A percentile compares a stretch with the other conserved stretches of the same genome.
These are phyloP conservation scores for Cataglyphis albicans DNA, from an alignment of 2,888 invertebrate genomes.

Conservation along the genomic window DNA sequence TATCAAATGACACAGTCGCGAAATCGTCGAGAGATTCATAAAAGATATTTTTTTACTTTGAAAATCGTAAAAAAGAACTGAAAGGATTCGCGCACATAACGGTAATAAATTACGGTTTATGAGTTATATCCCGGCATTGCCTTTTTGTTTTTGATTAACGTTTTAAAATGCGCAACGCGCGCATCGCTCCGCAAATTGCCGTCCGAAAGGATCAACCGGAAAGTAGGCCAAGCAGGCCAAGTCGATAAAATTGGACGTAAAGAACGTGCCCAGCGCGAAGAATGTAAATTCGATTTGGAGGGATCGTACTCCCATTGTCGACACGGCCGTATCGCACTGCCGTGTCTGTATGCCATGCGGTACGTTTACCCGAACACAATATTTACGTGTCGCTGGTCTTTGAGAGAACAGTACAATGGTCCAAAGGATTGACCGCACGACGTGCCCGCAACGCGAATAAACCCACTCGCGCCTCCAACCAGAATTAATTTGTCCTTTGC, in stretches of 20 bases:
- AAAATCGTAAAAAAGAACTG: background rate
- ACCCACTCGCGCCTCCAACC: constrained; percentile 4
- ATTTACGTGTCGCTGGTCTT: constrained; percentile 58
- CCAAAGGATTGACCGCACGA: constrained; percentile 19
- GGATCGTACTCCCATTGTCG: constrained; percentile 15
- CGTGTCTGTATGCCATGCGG: constrained; percentile 10
- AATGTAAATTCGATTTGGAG: constrained; percentile 21
- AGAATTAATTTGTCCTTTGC: constrained; percentile 32
- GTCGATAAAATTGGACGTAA: constrained; percentile 24
- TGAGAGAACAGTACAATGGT: constrained; percentile 45
- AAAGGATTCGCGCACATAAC: constrained; percentile 25
- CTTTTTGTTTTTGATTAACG: constrained; percentile 43
- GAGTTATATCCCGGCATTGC: constrained; percentile 4
- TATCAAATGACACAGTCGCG: background rate
- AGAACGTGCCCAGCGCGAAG: background rate
- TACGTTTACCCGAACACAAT: constrained; percentile 56
- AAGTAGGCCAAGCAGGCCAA: constrained; percentile 17
- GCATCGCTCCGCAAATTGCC: constrained; percentile 38
- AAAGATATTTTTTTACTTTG: constrained; percentile 25
- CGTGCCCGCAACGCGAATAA: constrained; percentile 21
- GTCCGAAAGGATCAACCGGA: constrained; percentile 30
- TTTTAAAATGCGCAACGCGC: constrained; percentile 45
- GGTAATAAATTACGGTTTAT: constrained; percentile 47
- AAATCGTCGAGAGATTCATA: constrained; percentile 8
- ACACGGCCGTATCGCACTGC: background rate